Evolutionary conservation across 2,888 invertebrate genomes (phyloP), one percentile per base, ranked within the genome.

Genomic region (Polyommatus iphigenia): DNA sequence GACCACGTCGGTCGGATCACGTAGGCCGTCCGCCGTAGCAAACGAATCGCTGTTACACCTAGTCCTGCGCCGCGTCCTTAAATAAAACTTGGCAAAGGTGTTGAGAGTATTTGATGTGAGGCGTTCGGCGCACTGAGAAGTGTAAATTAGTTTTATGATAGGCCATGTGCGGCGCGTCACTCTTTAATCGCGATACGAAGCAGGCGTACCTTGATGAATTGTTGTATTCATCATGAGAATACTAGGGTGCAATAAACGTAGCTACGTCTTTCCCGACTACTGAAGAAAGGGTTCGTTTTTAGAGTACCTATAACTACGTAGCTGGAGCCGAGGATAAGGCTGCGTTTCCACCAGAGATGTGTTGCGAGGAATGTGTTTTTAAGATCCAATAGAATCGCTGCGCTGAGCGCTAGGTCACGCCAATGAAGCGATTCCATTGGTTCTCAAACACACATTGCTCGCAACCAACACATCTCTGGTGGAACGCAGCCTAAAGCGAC

Each of bases 91-190:
- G 80, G 80, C 80, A 80, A 67, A 67, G 78, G 80, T 82, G 81
- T 81, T 81, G 80, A 82, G 78, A 77, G 36, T 78, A 81, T 82
- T 82, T 82, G 82, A 82, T 82, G 79, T 83, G 83, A 83, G 83
- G 84, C 83, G 84, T 81, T 81, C 80, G 85, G 84, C 82, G 81
- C 82, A 82, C 83, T 85, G 85, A 82, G 83, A 83, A 86, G 83
- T 84, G 87, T 90, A 90, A 90, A 91, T 92, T 88, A 88, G 84
- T 89, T 92, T 90, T 91, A 92, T 91, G 91, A 91, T 87, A 87
- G 84, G 92, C 92, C 92, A 92, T 92, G 91, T 92, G 92, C 83
- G 80, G 81, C 83, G 80, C 85, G 88, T 92, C 89, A 84, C 86
- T 92, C 90, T 85, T 78, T 32, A 32, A 81, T 81, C 81, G 81